Conservation (phyloP, 1,140 invertebrate species). For the Mizuhopecten yessoensis region DNA sequence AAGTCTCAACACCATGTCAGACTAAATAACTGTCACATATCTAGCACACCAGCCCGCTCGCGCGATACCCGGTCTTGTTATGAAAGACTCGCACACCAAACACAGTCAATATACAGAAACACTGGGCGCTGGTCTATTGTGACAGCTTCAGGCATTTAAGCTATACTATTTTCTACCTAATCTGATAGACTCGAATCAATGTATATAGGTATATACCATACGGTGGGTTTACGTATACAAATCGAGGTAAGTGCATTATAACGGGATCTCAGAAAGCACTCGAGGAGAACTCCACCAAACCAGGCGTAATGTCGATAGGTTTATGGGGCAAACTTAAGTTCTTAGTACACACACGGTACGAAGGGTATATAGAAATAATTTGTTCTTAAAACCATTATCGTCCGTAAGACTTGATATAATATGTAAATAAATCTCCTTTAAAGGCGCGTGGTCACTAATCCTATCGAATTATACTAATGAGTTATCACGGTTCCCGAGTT, state of each 20-base stretch:
- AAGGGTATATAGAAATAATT: constrained; percentile 7
- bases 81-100: not conserved
- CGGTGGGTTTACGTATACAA: constrained; percentile 4
- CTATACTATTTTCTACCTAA: constrained; percentile 25
- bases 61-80: not conserved
- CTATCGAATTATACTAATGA: not conserved
- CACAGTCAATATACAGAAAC: constrained; percentile 16
- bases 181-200: constrained; percentile 38
- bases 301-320: constrained; percentile 18
- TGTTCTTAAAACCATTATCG: constrained; percentile 23
- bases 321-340: constrained; percentile 35
- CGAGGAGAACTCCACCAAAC: constrained; percentile 36
- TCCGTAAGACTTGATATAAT: constrained; percentile 16
- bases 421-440: constrained; percentile 36
- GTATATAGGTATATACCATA: not conserved
- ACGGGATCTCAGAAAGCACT: constrained; percentile 31
- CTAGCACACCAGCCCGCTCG: not conserved
- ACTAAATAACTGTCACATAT: not conserved
- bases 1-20: not conserved
- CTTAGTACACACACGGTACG: constrained; percentile 37
- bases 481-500: not conserved
- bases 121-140: constrained; percentile 5
- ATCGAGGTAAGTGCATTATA: constrained; percentile 27
- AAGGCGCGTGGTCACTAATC: not conserved
- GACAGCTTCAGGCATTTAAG: constrained; percentile 12